Base-by-base conservation (phyloP, 1,140 invertebrate genomes). In the Gerris buenoi region DNA sequence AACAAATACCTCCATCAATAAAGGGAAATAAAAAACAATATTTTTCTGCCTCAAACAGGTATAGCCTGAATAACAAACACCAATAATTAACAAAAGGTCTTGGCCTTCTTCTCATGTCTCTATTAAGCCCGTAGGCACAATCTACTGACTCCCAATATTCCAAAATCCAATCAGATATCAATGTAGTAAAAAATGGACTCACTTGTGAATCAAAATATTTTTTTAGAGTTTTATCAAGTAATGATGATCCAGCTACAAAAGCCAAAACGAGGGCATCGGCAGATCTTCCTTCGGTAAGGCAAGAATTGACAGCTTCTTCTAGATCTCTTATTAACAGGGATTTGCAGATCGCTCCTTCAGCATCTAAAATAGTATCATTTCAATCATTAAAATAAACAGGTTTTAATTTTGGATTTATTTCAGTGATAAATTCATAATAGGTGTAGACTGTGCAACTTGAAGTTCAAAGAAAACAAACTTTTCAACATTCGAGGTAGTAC, bases 241-340 rank as follows among this genome's bases (percentile, higher is more conserved):
- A 78, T 68, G 94, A 90, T n/a, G 84, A 82, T 56, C 90, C 89
- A 63, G 88, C 91, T 65, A 86, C 82, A 22, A 86, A 86, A 13
- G 91, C 89, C 14, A 94, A 84, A 64, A 93, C 82, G 2, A 97
- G 80, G 1, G 93, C 94, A 75, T 97, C 94, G 0, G 92, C 86
- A 72, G 88, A 86, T 65, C 86, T 82, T 71, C 87, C 84, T 61
- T 88, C 86, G 68, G 88, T 81, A 64, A 97, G 76, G 73, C 93
- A 96, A 15, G 96, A 79, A 61, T 95, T 88, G 1, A 95, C 93
- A 5, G 94, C 95, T 58, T 87, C 87, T 74, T 93, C 90, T 68
- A 93, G 83, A 75, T 95, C 90, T 18, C 93, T 93, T 64, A 86
- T 84, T n/a, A 97, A 79, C 67, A 97, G 79, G 25, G 92, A 90